Evolutionary conservation across 2,888 invertebrate species (phyloP).

Genomic region (Panopea generosa): DNA sequence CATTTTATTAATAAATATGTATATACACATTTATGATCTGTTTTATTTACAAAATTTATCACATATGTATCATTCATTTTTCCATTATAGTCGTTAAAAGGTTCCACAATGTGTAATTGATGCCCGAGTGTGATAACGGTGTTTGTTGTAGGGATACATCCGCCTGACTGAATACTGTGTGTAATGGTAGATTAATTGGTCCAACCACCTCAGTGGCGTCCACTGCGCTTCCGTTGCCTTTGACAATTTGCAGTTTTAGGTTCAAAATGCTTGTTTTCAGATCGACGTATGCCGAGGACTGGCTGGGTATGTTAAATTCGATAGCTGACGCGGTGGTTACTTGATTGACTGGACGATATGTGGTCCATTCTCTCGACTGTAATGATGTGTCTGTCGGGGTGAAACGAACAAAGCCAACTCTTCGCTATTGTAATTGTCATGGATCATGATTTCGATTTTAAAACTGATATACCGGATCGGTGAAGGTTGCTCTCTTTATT

Average conservation of each 20-base stretch:
- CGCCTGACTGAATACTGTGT: conserved; percentile 43
- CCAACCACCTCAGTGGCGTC: background rate
- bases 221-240: conserved; percentile 13
- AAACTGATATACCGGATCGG: no score
- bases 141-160: conserved; percentile 46
- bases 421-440: conserved; percentile 26
- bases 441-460: background rate
- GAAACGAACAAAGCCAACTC: conserved; percentile 31
- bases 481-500: no score
- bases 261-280: conserved; percentile 32
- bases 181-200: conserved; percentile 35
- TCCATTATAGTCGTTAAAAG: conserved; percentile 6
- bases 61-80: conserved; percentile 2
- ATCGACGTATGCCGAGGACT: conserved; percentile 47
- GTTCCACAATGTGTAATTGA: conserved; percentile 38
- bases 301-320: conserved; percentile 43
- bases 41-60: conserved; percentile 10
- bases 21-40: conserved; percentile 15
- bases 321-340: conserved; percentile 22
- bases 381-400: conserved; percentile 19
- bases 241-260: conserved; percentile 32
- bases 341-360: conserved; percentile 37
- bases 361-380: conserved; percentile 27
- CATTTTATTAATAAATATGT: background rate
- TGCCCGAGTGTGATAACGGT: conserved; percentile 23